A percentile compares a stretch with the other conserved stretches of the same genome.
These are phyloP conservation scores for Drosophila grimshawi DNA, from an alignment of 1,140 invertebrate species.

Conservation along the genomic window DNA sequence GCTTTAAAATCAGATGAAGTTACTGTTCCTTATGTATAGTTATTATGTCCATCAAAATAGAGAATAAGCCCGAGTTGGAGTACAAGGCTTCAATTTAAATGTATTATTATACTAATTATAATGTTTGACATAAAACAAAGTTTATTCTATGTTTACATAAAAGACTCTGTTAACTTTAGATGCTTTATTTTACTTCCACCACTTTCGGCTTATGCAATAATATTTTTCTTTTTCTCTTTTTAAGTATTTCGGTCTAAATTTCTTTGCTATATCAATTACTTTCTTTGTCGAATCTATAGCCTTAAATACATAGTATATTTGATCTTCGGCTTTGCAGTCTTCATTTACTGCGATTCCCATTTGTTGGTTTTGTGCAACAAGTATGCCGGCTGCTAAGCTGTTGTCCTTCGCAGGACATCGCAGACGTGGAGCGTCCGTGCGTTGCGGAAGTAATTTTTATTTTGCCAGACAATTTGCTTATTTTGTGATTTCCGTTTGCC, in stretches of 20 bases:
- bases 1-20: not conserved
- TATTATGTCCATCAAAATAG: not conserved
- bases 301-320: not conserved
- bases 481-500: slow-evolving; percentile 82
- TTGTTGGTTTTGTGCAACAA: slow-evolving; percentile 55
- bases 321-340: too few species aligned
- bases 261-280: too few species aligned
- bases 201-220: too few species aligned
- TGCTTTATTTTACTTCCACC: too few species aligned
- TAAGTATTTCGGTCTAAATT: too few species aligned
- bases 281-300: too few species aligned
- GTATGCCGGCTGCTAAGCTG: slow-evolving; percentile 27
- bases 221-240: too few species aligned
- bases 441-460: slow-evolving; percentile 84
- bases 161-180: too few species aligned
- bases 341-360: not conserved
- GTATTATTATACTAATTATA: too few species aligned
- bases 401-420: slow-evolving; percentile 30
- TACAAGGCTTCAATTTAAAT: too few species aligned
- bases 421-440: slow-evolving; percentile 47
- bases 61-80: not conserved
- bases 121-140: too few species aligned
- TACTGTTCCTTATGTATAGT: not conserved
- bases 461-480: slow-evolving; percentile 84
- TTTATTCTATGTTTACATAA: too few species aligned